phyloP scores from a whole-genome alignment of 37 sponge, comb jelly and placozoan genomes.

The Axinella damicornis region DNA sequence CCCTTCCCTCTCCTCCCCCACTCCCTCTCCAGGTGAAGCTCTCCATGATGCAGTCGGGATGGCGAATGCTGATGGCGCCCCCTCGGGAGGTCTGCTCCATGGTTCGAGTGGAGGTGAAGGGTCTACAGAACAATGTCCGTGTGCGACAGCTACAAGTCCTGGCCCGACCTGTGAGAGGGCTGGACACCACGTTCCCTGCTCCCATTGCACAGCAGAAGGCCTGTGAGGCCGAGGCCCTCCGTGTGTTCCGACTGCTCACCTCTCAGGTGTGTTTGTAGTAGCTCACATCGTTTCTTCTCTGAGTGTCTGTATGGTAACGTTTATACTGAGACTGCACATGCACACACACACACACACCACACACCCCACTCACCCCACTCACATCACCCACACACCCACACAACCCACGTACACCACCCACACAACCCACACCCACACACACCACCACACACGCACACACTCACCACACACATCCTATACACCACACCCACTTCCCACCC shows the following conservation, averaged over 20 bases:
- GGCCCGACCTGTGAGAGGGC: conserved; percentile 19
- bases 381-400: too few relatives aligned
- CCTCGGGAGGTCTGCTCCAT: conserved; percentile 16
- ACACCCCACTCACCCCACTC: too few relatives aligned
- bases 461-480: too few relatives aligned
- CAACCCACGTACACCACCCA: too few relatives aligned
- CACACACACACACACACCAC: too few relatives aligned
- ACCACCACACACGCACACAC: too few relatives aligned
- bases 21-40: conserved; percentile 33
- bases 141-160: conserved; percentile 83
- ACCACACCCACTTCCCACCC: too few relatives aligned
- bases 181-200: conserved; percentile 50
- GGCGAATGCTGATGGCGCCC: conserved; percentile 60
- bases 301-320: too few relatives aligned
- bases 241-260: conserved; percentile 90
- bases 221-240: conserved; percentile 87
- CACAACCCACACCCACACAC: too few relatives aligned
- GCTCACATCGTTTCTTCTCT: too few relatives aligned
- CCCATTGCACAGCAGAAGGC: conserved; percentile 74
- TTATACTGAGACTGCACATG: too few relatives aligned
- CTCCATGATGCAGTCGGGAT: conserved; percentile 64
- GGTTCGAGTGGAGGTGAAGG: conserved; percentile 78
- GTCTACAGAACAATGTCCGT: conserved; percentile 74
- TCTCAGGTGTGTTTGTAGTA: conserved; percentile 73
- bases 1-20: too few relatives aligned